Evolutionary conservation across 2,797 vertebrate species (phyloP).

Genomic region (Anomalospiza imberbis): DNA sequence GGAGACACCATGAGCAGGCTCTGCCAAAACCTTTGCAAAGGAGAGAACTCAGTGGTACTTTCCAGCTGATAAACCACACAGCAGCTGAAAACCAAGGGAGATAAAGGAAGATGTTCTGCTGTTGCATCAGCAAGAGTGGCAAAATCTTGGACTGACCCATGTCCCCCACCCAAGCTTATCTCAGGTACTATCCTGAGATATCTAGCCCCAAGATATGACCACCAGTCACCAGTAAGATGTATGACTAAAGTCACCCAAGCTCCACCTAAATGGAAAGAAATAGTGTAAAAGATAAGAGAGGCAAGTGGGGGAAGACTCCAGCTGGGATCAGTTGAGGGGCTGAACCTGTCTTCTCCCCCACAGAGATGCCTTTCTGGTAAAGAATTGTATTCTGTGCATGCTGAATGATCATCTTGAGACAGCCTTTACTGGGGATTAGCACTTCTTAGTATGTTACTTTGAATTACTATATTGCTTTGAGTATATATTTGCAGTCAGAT

Average conservation of each 20-base stretch:
- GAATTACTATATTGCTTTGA: neutral
- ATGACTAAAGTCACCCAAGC: neutral
- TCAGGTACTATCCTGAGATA: neutral
- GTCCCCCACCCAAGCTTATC: neutral
- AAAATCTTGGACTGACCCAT: neutral
- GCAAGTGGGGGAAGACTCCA: neutral
- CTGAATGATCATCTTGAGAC: neutral
- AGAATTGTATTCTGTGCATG: neutral
- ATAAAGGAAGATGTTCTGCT: neutral
- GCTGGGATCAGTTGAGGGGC: neutral
- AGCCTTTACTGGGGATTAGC: neutral
- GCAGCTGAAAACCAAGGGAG: neutral
- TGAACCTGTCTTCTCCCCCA: neutral
- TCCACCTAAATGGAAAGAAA: neutral
- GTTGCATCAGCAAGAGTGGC: neutral
- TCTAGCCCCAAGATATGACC: accelerated
- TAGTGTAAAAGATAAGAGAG: neutral
- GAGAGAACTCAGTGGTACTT: neutral
- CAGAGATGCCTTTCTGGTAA: neutral
- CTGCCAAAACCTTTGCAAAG: neutral
- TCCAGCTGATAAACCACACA: neutral
- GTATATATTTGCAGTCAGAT: neutral
- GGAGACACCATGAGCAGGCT: neutral
- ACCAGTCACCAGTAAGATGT: neutral
- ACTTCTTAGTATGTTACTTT: neutral